phyloP scores from a whole-genome alignment of 2,113 vertebrate species.

The Nothocercus julius region DNA sequence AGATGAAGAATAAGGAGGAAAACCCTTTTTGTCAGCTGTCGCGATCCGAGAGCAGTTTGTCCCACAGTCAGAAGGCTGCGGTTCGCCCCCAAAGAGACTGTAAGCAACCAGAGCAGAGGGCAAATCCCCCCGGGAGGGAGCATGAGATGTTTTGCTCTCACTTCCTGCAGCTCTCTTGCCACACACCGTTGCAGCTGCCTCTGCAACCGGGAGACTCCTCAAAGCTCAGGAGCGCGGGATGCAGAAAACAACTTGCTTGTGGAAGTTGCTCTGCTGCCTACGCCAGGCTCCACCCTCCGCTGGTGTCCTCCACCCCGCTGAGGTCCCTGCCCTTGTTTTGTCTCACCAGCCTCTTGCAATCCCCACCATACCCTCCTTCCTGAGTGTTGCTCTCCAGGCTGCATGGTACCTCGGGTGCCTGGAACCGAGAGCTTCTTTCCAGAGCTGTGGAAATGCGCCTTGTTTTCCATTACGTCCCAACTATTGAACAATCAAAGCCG shows the following conservation, averaged over 20 bases:
- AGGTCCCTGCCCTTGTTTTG: conserved; percentile 10
- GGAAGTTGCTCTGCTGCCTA: background rate
- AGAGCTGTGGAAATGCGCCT: background rate
- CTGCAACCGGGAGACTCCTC: background rate
- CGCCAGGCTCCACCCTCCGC: background rate
- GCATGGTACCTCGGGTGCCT: rapidly evolving
- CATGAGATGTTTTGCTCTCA: background rate
- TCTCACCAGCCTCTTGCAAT: background rate
- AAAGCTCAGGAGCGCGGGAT: background rate
- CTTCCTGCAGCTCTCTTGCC: background rate
- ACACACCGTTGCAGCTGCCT: background rate
- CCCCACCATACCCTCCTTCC: background rate
- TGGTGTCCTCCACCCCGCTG: background rate
- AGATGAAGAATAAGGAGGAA: background rate
- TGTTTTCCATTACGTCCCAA: background rate
- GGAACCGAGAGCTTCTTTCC: background rate
- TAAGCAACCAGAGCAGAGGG: background rate
- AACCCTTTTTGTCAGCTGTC: background rate
- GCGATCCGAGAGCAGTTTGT: background rate
- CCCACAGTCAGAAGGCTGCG: background rate
- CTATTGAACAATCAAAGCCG: background rate
- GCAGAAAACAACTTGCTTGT: background rate
- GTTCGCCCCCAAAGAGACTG: background rate
- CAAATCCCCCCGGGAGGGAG: background rate
- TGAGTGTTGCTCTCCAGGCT: background rate